A percentile compares a stretch with the other conserved stretches of the same genome.
phyloP scores from a whole-genome alignment of 1,140 invertebrate species.

The Aphidius ervi region DNA sequence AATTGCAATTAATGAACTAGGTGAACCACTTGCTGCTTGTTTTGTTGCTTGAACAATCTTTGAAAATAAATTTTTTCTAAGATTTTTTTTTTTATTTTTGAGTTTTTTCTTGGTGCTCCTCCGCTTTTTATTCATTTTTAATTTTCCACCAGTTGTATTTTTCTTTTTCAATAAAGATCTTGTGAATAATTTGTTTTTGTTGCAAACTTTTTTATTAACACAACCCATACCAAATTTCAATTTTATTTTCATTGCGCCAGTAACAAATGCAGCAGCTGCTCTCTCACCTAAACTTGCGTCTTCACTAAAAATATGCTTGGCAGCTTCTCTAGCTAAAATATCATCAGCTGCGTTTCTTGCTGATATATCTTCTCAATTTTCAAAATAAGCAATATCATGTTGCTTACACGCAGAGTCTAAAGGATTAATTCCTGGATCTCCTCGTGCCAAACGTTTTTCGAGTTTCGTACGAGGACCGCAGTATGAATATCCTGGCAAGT shows the following conservation, averaged over 20 bases:
- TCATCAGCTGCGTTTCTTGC: neutral
- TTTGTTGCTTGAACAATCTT: too few species aligned
- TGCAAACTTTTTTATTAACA: neutral
- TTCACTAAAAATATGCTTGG: too few species aligned
- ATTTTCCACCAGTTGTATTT: neutral
- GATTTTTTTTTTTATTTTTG: neutral
- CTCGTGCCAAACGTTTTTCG: neutral
- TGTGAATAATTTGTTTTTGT: neutral
- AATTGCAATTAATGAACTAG: too few species aligned
- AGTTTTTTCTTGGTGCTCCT: neutral
- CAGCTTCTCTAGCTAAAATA: too few species aligned
- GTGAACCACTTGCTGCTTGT: too few species aligned
- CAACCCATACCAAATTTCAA: too few species aligned
- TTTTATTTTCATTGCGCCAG: too few species aligned
- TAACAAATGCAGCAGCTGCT: neutral
- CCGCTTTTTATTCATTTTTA: neutral
- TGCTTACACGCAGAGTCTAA: slow-evolving; percentile 7
- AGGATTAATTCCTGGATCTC: neutral
- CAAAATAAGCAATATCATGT: slow-evolving; percentile 8
- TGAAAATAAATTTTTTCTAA: too few species aligned
- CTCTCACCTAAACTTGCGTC: neutral
- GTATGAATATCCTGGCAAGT: neutral
- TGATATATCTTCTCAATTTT: neutral
- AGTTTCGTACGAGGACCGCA: neutral
- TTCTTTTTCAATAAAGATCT: neutral